Percentiles rank a stretch among this genome's conserved stretches.
phyloP scores from a whole-genome alignment of 2,113 vertebrate genomes.

The Scophthalmus maximus region DNA sequence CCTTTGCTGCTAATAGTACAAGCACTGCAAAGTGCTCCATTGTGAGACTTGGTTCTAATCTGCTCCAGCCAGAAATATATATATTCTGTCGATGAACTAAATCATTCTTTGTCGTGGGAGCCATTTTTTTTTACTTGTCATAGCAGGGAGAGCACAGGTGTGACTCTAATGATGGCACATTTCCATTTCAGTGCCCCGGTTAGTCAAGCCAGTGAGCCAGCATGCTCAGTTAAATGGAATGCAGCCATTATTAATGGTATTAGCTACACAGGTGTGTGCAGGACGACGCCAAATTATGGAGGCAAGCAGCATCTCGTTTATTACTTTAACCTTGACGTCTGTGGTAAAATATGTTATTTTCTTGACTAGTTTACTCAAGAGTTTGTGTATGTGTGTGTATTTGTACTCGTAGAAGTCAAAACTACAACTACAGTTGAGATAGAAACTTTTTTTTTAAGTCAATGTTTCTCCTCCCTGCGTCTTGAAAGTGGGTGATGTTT shows the following conservation, averaged over 20 bases:
- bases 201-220: constrained; percentile 6
- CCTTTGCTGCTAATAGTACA: constrained; percentile 36
- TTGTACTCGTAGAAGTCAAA: neutral
- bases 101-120: constrained; percentile 7
- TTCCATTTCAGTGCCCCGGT: constrained; percentile 5
- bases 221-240: constrained; percentile 16
- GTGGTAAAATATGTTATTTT: neutral
- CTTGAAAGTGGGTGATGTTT: too few relatives aligned
- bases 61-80: neutral
- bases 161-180: constrained; percentile 15
- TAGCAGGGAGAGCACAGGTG: constrained; percentile 5
- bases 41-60: constrained; percentile 23
- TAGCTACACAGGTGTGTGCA: constrained; percentile 14
- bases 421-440: neutral
- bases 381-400: neutral
- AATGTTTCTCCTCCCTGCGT: too few relatives aligned
- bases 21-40: constrained; percentile 10
- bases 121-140: constrained; percentile 5
- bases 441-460: too few relatives aligned
- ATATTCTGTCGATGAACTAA: neutral
- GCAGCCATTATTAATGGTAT: constrained; percentile 24
- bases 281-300: neutral
- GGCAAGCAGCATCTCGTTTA: neutral
- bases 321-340: neutral
- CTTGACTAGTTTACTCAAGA: neutral